Percentiles rank a stretch among this genome's conserved stretches.
phyloP scores from a whole-genome alignment of 2,888 invertebrate genomes.

The Microctonus aethiopoides region DNA sequence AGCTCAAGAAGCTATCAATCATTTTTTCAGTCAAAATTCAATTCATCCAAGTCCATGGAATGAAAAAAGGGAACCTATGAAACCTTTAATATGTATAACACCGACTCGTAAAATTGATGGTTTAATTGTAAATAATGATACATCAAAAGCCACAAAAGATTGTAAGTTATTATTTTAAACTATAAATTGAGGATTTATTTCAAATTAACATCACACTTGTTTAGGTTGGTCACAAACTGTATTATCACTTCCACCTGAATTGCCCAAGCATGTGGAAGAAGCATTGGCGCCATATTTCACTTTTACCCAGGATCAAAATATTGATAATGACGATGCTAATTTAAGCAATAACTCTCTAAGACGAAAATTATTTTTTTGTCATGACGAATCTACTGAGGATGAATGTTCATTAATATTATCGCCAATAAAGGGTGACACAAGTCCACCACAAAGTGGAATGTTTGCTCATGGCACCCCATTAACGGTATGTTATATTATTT shows the following conservation, averaged over 20 bases:
- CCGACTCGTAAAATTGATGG: constrained; percentile 44
- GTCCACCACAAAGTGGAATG: constrained; percentile 61
- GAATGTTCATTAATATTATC: constrained; percentile 50
- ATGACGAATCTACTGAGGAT: constrained; percentile 51
- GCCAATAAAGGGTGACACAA: constrained; percentile 49
- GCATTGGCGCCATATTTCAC: constrained; percentile 74
- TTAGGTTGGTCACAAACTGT: constrained; percentile 76
- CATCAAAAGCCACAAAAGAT: constrained; percentile 51
- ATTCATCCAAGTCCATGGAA: constrained; percentile 73
- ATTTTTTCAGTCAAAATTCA: constrained; percentile 71
- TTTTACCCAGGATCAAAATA: constrained; percentile 67
- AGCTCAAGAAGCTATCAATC: constrained; percentile 77
- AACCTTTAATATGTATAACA: constrained; percentile 43
- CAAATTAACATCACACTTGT: too few species aligned
- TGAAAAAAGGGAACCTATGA: constrained; percentile 41
- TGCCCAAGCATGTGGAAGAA: constrained; percentile 74
- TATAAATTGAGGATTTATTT: too few species aligned
- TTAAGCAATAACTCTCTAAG: constrained; percentile 60
- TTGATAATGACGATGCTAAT: constrained; percentile 59
- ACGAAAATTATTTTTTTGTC: constrained; percentile 59
- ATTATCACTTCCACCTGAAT: constrained; percentile 73
- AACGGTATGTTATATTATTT: constrained; percentile 45
- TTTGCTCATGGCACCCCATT: constrained; percentile 56
- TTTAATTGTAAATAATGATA: constrained; percentile 41
- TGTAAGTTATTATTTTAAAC: constrained; percentile 42